Conservation (phyloP, 2,797 vertebrate species). For the Orientallactaga sibirica region DNA sequence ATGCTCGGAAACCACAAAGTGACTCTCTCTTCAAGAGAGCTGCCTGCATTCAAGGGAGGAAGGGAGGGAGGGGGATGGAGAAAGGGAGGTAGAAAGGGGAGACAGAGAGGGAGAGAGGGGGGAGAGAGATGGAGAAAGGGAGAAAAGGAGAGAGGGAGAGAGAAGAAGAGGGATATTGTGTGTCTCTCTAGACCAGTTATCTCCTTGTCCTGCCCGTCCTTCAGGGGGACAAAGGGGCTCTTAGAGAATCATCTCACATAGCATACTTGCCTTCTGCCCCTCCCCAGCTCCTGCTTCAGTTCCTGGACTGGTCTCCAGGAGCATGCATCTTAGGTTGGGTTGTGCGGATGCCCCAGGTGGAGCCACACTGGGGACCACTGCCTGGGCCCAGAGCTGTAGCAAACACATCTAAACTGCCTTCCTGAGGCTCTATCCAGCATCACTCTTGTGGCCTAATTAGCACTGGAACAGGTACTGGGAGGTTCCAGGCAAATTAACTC, state of each 20-base stretch:
- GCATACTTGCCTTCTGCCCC: rapidly evolving
- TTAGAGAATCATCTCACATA: not conserved
- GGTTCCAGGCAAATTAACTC: not conserved
- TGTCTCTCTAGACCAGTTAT: rapidly evolving
- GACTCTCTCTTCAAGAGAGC: not conserved
- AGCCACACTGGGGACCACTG: rapidly evolving
- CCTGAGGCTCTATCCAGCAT: not conserved
- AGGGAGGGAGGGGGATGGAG: too few species aligned
- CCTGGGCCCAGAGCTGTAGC: not conserved
- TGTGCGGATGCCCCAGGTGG: not conserved
- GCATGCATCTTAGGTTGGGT: not conserved
- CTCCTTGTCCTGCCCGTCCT: rapidly evolving
- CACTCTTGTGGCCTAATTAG: not conserved
- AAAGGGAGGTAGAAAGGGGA: too few species aligned
- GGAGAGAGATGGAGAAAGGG: too few species aligned
- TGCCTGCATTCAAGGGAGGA: too few species aligned
- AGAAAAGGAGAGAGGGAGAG: rapidly evolving
- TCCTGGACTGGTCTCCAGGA: rapidly evolving
- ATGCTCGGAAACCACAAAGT: not conserved
- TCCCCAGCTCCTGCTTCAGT: rapidly evolving
- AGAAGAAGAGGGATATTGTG: rapidly evolving
- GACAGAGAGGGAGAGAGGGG: too few species aligned
- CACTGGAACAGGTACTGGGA: not conserved
- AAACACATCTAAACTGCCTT: not conserved
- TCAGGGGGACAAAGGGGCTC: not conserved